phyloP scores from a whole-genome alignment of 2,797 vertebrate genomes.

The Pipistrellus kuhlii region DNA sequence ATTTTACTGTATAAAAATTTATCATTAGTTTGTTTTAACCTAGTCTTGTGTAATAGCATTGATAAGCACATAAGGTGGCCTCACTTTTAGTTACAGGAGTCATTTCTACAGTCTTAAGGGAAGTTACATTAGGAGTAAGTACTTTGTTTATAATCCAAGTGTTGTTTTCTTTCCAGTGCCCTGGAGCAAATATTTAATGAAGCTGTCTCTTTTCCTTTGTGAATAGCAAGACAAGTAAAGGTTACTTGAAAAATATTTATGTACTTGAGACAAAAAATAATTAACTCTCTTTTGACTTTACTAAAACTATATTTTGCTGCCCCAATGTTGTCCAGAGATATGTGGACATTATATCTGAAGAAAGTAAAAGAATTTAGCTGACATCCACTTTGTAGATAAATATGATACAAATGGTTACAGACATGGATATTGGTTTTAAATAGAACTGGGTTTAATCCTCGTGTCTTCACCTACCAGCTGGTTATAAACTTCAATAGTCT shows the following conservation, averaged over 20 bases:
- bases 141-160: background rate
- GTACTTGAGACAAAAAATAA: constrained; percentile 59
- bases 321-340: background rate
- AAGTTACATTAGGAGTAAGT: constrained; percentile 12
- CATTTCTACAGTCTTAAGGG: constrained; percentile 18
- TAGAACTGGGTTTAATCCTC: constrained; percentile 6
- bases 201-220: constrained; percentile 2
- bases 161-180: constrained; percentile 42
- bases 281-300: background rate
- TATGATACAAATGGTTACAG: constrained; percentile 8
- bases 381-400: background rate
- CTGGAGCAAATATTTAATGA: constrained; percentile 29
- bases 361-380: background rate
- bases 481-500: background rate
- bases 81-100: background rate
- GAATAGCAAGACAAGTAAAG: constrained; percentile 34
- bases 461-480: background rate
- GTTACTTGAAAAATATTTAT: constrained; percentile 48
- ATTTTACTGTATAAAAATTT: background rate
- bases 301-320: constrained; percentile 50
- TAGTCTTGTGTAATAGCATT: background rate
- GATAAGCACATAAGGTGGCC: background rate
- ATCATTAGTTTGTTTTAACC: background rate
- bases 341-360: background rate
- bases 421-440: background rate